Percentiles rank a stretch among this genome's conserved stretches.
phyloP scores from a whole-genome alignment of 1,140 invertebrate genomes.

The Halotydeus destructor region DNA sequence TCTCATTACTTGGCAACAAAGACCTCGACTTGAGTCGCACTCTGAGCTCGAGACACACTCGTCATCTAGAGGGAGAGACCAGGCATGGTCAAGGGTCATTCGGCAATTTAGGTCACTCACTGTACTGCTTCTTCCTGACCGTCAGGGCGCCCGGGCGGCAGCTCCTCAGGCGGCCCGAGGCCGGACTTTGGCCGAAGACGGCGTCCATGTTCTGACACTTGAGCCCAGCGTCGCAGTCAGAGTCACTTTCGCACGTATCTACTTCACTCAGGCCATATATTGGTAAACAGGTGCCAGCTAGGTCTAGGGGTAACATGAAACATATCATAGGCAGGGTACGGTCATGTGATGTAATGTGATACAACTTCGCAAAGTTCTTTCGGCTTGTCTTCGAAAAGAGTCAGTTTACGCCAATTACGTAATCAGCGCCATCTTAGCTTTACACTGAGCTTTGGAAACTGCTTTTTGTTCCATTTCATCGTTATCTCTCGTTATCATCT shows the following conservation, averaged over 20 bases:
- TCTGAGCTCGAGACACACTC: slow-evolving; percentile 59
- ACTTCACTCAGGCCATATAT: slow-evolving; percentile 46
- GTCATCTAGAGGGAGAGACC: slow-evolving; percentile 44
- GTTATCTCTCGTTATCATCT: neutral
- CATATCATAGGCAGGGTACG: slow-evolving; percentile 3
- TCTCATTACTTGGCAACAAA: slow-evolving; percentile 66
- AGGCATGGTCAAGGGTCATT: no score
- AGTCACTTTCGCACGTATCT: slow-evolving; percentile 44
- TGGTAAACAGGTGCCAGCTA: slow-evolving; percentile 44
- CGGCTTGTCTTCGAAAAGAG: neutral
- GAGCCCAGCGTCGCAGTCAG: slow-evolving; percentile 48
- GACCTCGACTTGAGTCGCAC: slow-evolving; percentile 56
- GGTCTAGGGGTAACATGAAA: slow-evolving; percentile 23
- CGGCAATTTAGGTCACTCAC: no score
- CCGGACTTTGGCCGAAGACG: no score
- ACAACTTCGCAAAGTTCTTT: neutral
- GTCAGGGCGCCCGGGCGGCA: slow-evolving; percentile 36
- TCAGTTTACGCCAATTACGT: slow-evolving; percentile 6
- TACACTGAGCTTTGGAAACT: slow-evolving; percentile 5
- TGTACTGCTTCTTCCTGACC: slow-evolving; percentile 48
- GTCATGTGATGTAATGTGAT: neutral
- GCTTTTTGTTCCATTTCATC: slow-evolving; percentile 10
- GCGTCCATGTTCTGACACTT: slow-evolving; percentile 41
- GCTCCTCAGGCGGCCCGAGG: no score
- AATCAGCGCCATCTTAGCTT: neutral